A percentile compares a stretch with the other conserved stretches of the same genome.
These are phyloP conservation scores for Grammomys dolichurus DNA, from an alignment of 2,113 vertebrate genomes.

Conservation along the genomic window DNA sequence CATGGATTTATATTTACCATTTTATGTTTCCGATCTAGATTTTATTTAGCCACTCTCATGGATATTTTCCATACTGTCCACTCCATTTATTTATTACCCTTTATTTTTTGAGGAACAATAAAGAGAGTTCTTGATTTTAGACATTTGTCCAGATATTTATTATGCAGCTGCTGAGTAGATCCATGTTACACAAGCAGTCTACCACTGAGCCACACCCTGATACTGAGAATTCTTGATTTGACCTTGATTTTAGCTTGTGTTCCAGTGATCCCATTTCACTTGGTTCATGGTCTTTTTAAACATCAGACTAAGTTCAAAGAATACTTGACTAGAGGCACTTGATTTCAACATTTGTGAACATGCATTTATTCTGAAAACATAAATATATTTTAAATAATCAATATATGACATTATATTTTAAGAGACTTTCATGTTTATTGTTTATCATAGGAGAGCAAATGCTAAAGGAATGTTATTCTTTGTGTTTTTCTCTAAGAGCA, in stretches of 20 bases:
- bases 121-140: not conserved
- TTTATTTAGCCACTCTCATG: not conserved
- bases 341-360: not conserved
- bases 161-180: not conserved
- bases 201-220: not conserved
- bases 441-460: not conserved
- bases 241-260: conserved; percentile 14
- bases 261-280: conserved; percentile 6
- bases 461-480: not conserved
- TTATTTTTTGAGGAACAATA: not conserved
- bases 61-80: not conserved
- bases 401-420: not conserved
- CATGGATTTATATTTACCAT: not conserved
- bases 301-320: not conserved
- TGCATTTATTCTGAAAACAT: not conserved
- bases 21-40: not conserved
- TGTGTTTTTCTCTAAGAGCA: not conserved
- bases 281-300: not conserved
- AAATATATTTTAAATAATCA: not conserved
- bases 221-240: not conserved
- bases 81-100: not conserved
- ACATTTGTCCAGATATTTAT: not conserved
- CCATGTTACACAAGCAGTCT: not conserved
- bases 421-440: not conserved
- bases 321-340: not conserved